Base-by-base conservation (phyloP, 2,113 vertebrate genomes). In the Callionymus lyra region DNA sequence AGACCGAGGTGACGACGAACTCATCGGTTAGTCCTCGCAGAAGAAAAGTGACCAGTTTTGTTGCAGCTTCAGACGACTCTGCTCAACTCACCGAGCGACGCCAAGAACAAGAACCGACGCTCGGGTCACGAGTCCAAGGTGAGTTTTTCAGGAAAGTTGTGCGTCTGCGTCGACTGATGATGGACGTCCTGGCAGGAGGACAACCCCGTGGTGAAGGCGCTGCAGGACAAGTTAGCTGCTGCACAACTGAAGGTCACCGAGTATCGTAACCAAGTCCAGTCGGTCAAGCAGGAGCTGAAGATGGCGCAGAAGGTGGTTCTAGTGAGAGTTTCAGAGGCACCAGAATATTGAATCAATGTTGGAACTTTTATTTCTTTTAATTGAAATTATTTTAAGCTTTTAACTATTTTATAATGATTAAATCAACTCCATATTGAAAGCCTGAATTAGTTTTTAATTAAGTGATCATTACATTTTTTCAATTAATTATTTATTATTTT, bases 241-340 rank as follows among this genome's bases (percentile, higher is more conserved):
- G 77, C 88, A 12, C 89, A 89, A 50, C 63, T 89, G 1, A 98
- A 89, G 78, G 83, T 85, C 59, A 72, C 74, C 0, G 93, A 96
- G 33, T 89, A 89, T 51, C 89, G 95, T 6, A 96, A 98, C 75
- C 91, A 97, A 72, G 75, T 96, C 38, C 93, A 96, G 13, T 52
- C 83, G 0, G 15, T 79, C 14, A 92, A 82, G 45, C 92, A 93
- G 65, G 93, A 98, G 6, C 61, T 98, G 51, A 92, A 87, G 63
- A 45, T 88, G 39, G 89, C 88, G 13, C 92, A 96, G 4, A 98
- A 93, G 93, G 95, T 1, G 11, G n/a, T n/a, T n/a, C n/a, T n/a
- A n/a, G n/a, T n/a, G n/a, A n/a, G n/a, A n/a, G n/a, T n/a, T n/a
- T n/a, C n/a, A n/a, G n/a, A n/a, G n/a, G n/a, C n/a, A n/a, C n/a